phyloP scores from a whole-genome alignment of 2,797 vertebrate species.

The Balearica regulorum region DNA sequence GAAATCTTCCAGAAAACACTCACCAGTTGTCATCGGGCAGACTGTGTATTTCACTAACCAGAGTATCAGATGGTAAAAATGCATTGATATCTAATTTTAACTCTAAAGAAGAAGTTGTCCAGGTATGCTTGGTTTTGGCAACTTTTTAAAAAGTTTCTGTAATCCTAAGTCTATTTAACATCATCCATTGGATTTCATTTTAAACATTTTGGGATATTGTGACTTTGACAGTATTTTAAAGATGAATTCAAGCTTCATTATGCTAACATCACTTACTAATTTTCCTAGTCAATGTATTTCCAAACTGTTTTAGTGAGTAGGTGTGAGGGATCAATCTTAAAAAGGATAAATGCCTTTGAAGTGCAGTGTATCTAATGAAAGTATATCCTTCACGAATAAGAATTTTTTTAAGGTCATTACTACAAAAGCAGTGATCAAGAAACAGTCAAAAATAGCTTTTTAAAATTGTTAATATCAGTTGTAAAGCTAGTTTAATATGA shows the following conservation, averaged over 20 bases:
- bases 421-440: background rate
- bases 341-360: background rate
- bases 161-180: background rate
- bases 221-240: background rate
- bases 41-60: constrained; percentile 86
- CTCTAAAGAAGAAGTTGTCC: constrained; percentile 90
- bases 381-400: background rate
- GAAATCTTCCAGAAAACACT: constrained; percentile 78
- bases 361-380: background rate
- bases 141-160: background rate
- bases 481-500: background rate
- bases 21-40: constrained; percentile 80
- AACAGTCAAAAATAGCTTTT: background rate
- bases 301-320: background rate
- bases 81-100: constrained; percentile 87
- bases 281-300: background rate
- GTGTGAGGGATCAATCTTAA: background rate
- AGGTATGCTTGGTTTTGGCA: constrained; percentile 72
- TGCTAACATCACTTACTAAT: accelerated
- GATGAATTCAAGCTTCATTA: background rate
- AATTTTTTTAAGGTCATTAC: background rate
- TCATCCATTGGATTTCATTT: background rate
- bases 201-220: background rate
- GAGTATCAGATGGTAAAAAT: constrained; percentile 88
- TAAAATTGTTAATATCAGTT: background rate